These are phyloP conservation scores for Limnephilus rhombicus DNA, from an alignment of 2,888 invertebrate genomes.

Conservation along the genomic window DNA sequence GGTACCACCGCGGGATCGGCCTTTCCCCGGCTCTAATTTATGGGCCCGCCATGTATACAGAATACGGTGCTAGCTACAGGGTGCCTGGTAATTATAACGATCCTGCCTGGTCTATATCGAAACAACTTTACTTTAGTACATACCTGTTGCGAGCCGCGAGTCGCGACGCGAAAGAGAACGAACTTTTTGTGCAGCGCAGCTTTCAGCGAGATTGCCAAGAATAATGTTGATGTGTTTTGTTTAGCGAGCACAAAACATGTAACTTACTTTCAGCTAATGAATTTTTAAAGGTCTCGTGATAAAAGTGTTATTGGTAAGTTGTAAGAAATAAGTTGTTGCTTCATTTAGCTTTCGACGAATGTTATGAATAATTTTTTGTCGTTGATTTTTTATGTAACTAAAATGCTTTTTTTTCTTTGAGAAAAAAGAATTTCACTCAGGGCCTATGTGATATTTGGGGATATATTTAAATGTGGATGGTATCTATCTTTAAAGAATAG, in stretches of 20 bases:
- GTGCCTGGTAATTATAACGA: conserved; percentile 21
- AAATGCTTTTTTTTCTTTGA: too few species aligned
- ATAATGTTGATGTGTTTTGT: neutral
- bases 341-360: neutral
- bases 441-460: too few species aligned
- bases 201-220: neutral
- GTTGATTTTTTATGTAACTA: too few species aligned
- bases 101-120: neutral
- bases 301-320: neutral
- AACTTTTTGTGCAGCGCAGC: neutral
- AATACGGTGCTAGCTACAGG: conserved; percentile 29
- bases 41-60: conserved; percentile 51
- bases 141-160: neutral
- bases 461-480: too few species aligned
- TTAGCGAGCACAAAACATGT: neutral
- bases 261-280: neutral
- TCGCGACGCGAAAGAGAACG: neutral
- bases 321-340: neutral
- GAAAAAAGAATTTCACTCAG: too few species aligned
- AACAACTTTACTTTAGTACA: neutral
- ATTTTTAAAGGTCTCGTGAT: neutral
- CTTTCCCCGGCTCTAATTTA: conserved; percentile 62
- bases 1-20: conserved; percentile 19
- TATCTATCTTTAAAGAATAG: too few species aligned
- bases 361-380: too few species aligned